Conservation (phyloP, 2,888 invertebrate genomes). For the Octonoba sinensis region DNA sequence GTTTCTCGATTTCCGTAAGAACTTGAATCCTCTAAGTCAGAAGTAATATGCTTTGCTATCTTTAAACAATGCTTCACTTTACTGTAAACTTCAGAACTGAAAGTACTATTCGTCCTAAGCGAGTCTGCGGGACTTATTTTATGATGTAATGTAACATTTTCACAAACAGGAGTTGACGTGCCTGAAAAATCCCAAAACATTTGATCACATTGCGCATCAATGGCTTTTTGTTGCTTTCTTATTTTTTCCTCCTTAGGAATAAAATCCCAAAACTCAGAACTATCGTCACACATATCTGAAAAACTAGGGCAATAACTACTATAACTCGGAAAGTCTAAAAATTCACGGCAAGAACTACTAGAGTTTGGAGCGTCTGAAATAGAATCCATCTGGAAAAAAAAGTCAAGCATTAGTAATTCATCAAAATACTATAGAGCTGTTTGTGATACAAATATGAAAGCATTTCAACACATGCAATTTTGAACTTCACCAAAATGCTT, state of each 20-base stretch:
- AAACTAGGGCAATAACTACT: slow-evolving; percentile 13
- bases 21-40: too few relatives aligned
- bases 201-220: too few relatives aligned
- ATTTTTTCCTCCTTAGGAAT: neutral
- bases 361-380: too few relatives aligned
- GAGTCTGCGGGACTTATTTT: too few relatives aligned
- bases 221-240: neutral
- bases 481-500: too few relatives aligned
- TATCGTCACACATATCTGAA: slow-evolving; percentile 39
- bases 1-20: too few relatives aligned
- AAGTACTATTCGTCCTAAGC: too few relatives aligned
- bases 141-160: neutral
- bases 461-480: too few relatives aligned
- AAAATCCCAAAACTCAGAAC: slow-evolving; percentile 40
- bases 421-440: too few relatives aligned
- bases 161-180: neutral
- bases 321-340: neutral
- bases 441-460: too few relatives aligned
- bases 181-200: slow-evolving; percentile 24
- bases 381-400: too few relatives aligned
- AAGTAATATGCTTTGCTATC: neutral
- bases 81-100: neutral
- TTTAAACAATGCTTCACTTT: neutral
- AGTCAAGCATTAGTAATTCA: too few relatives aligned
- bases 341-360: neutral